phyloP scores from a whole-genome alignment of 1,140 invertebrate species.

The Cecropterus lyciades region DNA sequence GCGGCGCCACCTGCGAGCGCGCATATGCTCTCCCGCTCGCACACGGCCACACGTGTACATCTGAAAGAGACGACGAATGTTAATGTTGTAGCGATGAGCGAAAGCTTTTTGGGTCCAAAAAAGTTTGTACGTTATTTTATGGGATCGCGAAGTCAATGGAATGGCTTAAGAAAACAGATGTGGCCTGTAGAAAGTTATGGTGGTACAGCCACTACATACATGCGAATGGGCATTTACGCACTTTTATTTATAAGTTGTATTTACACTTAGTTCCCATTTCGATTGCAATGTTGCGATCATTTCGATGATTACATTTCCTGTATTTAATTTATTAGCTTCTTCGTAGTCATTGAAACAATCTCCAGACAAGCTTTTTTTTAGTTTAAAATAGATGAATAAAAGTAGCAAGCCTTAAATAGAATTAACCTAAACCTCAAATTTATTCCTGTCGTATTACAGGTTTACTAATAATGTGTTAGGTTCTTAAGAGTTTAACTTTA shows the following conservation, averaged over 20 bases:
- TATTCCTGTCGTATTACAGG: too few relatives aligned
- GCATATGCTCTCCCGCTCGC: constrained; percentile 42
- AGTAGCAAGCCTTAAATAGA: too few relatives aligned
- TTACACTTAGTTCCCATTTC: too few relatives aligned
- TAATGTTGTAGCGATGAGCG: constrained; percentile 35
- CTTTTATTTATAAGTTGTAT: background rate
- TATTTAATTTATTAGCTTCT: too few relatives aligned
- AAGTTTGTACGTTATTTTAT: constrained; percentile 50
- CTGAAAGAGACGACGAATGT: constrained; percentile 42
- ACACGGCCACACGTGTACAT: constrained; percentile 1
- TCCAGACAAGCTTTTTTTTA: too few relatives aligned
- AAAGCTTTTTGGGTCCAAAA: constrained; percentile 49
- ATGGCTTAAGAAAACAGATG: constrained; percentile 10
- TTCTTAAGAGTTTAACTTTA: too few relatives aligned
- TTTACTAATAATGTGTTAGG: too few relatives aligned
- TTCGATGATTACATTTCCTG: too few relatives aligned
- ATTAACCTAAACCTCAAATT: too few relatives aligned
- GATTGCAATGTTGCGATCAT: too few relatives aligned
- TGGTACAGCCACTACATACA: constrained; percentile 1
- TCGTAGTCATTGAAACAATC: too few relatives aligned
- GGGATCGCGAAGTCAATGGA: constrained; percentile 36
- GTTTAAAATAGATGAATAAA: too few relatives aligned
- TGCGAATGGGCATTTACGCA: background rate
- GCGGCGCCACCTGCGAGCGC: constrained; percentile 43
- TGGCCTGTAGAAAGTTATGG: constrained; percentile 20